Evolutionary conservation across 1,140 invertebrate species (phyloP).

Genomic region (Pentalonia nigronervosa): DNA sequence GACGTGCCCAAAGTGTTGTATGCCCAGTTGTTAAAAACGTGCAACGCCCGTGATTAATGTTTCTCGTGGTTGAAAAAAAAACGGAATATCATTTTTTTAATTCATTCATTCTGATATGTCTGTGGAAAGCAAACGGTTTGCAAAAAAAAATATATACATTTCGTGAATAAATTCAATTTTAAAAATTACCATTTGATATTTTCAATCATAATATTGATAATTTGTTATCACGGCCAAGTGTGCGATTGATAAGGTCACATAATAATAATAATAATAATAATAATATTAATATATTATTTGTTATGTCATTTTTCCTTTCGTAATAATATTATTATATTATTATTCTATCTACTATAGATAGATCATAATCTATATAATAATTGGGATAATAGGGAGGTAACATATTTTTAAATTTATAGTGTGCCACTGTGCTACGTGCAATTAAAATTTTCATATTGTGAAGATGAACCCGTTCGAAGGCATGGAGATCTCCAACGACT

Average conservation of each 20-base stretch:
- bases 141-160: background rate
- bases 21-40: background rate
- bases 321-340: no score
- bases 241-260: background rate
- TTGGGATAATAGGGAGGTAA: no score
- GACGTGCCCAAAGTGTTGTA: conserved; percentile 45
- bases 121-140: background rate
- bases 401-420: no score
- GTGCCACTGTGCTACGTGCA: no score
- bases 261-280: no score
- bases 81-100: background rate
- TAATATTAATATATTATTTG: no score
- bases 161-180: background rate
- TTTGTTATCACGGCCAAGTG: background rate
- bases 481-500: conserved; percentile 71
- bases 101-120: background rate
- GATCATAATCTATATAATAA: no score
- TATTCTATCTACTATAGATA: no score
- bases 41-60: background rate
- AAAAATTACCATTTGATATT: background rate
- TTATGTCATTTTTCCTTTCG: background rate
- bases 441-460: background rate
- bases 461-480: conserved; percentile 71
- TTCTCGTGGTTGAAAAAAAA: background rate
- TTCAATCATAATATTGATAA: background rate